Evolutionary conservation across 2,888 invertebrate species (phyloP).

Genomic region (Sthenelais limicola): DNA sequence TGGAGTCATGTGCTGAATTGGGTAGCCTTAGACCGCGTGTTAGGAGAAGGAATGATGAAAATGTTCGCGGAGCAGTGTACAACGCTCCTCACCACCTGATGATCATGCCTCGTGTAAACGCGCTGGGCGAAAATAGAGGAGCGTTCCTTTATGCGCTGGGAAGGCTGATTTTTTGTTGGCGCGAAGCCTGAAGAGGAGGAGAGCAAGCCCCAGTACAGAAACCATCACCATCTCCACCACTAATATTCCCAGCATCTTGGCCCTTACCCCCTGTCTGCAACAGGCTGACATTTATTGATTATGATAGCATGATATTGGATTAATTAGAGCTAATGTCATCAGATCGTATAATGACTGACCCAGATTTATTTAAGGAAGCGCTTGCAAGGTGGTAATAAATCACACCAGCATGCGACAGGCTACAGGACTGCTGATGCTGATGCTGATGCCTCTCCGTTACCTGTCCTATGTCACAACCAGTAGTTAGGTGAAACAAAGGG

Average conservation of each 20-base stretch:
- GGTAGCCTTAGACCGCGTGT: neutral
- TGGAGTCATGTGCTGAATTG: neutral
- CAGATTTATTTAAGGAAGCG: no score
- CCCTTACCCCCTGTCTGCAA: no score
- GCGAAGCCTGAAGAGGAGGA: slow-evolving; percentile 1
- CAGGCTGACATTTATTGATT: no score
- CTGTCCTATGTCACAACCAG: neutral
- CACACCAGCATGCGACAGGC: neutral
- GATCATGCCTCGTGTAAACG: neutral
- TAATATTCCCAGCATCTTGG: no score
- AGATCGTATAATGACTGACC: no score
- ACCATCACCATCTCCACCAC: neutral
- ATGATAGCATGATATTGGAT: no score
- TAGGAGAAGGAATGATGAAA: neutral
- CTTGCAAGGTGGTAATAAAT: no score
- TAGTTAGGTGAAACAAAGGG: slow-evolving; percentile 4
- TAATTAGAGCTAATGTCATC: no score
- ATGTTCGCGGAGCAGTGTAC: slow-evolving; percentile 4
- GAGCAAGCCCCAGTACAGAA: neutral
- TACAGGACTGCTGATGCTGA: neutral
- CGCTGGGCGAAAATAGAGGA: slow-evolving; percentile 30
- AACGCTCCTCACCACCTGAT: slow-evolving; percentile 19
- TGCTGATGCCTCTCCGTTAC: neutral
- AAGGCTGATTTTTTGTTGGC: neutral
- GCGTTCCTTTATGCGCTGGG: slow-evolving; percentile 18